phyloP scores from a whole-genome alignment of 1,140 invertebrate genomes.

The Mizuhopecten yessoensis region DNA sequence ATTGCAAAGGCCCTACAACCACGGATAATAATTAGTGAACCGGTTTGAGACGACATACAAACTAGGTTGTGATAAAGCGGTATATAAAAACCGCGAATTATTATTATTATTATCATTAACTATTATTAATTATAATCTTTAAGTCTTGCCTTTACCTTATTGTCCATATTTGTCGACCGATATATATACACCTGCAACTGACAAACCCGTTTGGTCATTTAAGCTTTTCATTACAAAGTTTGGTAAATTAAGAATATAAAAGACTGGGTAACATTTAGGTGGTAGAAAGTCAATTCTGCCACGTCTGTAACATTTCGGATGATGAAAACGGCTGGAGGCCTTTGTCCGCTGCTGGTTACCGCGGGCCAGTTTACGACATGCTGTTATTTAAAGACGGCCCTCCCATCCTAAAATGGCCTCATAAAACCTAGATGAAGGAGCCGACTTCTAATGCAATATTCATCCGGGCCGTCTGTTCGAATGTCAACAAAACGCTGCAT shows the following conservation, averaged over 20 bases:
- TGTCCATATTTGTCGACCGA: no score
- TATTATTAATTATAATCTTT: no score
- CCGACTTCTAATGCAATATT: conserved; percentile 18
- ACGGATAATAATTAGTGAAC: no score
- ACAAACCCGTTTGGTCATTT: no score
- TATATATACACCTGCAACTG: no score
- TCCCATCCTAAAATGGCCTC: not conserved
- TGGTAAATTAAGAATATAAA: not conserved
- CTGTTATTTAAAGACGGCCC: not conserved
- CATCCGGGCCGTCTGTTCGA: not conserved
- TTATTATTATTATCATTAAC: no score
- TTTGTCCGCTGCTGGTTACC: not conserved
- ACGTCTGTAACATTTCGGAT: not conserved
- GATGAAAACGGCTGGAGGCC: not conserved
- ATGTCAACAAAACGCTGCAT: conserved; percentile 38
- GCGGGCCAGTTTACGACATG: not conserved
- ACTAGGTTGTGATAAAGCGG: no score
- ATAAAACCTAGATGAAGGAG: not conserved
- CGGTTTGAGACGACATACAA: no score
- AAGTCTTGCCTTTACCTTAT: no score
- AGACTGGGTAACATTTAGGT: not conserved
- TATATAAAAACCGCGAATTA: no score
- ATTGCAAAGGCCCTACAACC: no score
- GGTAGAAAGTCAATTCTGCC: not conserved
- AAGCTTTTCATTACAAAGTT: not conserved